phyloP scores from a whole-genome alignment of 2,888 invertebrate species.

The Caenorhabditis sp. region DNA sequence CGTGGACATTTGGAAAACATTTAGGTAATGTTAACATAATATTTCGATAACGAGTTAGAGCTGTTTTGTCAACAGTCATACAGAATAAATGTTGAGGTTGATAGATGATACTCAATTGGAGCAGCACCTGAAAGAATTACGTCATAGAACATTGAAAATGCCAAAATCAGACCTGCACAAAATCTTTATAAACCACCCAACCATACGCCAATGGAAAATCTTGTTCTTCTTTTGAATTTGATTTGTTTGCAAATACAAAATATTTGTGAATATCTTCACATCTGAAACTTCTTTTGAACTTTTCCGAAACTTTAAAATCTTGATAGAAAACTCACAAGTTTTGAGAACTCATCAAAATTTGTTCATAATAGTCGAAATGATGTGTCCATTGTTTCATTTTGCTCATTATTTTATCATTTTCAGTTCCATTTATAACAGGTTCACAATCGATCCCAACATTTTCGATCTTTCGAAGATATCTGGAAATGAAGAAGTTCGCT shows the following conservation, averaged over 20 bases:
- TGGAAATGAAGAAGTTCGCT: too few relatives aligned
- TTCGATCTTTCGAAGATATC: neutral
- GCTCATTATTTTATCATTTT: neutral
- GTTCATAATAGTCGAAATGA: neutral
- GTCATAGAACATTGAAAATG: slow-evolving; percentile 4
- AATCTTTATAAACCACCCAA: slow-evolving; percentile 43
- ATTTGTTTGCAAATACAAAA: slow-evolving; percentile 19
- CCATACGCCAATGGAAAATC: slow-evolving; percentile 47
- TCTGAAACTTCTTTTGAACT: too few relatives aligned
- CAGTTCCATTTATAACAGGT: neutral
- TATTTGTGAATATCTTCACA: slow-evolving; percentile 33
- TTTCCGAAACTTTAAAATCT: too few relatives aligned
- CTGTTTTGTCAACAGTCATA: slow-evolving; percentile 35
- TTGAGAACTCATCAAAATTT: neutral
- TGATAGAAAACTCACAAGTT: neutral
- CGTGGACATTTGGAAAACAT: slow-evolving; percentile 45
- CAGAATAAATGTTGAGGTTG: slow-evolving; percentile 48
- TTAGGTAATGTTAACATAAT: slow-evolving; percentile 13
- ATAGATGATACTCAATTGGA: slow-evolving; percentile 38
- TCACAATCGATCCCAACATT: neutral
- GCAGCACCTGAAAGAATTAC: slow-evolving; percentile 24
- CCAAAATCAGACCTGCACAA: slow-evolving; percentile 27
- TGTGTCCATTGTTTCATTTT: neutral
- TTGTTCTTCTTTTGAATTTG: slow-evolving; percentile 34
- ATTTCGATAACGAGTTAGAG: slow-evolving; percentile 10